These are phyloP conservation scores for Trileptium ribeirensis DNA, from an alignment of 2,888 invertebrate genomes.

Conservation along the genomic window DNA sequence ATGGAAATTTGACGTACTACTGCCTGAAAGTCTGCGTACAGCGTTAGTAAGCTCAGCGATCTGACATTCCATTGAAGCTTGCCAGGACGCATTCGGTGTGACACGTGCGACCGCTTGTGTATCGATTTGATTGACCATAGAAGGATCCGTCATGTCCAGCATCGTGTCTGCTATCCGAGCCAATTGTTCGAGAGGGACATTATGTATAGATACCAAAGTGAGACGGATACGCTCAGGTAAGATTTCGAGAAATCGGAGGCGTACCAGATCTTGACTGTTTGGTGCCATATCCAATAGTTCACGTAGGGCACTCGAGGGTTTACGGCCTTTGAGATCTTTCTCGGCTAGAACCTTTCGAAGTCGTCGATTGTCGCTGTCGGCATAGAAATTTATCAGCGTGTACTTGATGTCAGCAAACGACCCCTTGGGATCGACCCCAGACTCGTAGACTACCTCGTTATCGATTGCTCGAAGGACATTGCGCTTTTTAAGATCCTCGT, in stretches of 20 bases:
- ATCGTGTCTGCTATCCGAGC: constrained; percentile 6
- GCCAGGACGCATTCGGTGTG: not conserved
- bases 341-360: constrained; percentile 8
- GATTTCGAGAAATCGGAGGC: constrained; percentile 10
- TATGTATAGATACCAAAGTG: not conserved
- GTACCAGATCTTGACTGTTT: not conserved
- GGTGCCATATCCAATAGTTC: constrained; percentile 4
- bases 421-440: not conserved
- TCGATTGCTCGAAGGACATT: not conserved
- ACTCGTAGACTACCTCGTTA: not conserved
- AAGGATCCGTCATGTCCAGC: not conserved
- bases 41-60: not conserved
- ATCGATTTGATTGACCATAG: not conserved
- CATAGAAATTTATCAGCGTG: not conserved
- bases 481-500: not conserved
- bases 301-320: not conserved
- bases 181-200: not conserved
- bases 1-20: not conserved
- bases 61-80: not conserved
- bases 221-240: constrained; percentile 9
- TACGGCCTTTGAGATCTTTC: not conserved
- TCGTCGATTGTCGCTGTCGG: not conserved
- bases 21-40: not conserved
- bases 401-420: not conserved
- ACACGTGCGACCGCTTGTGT: not conserved